These are phyloP conservation scores for Oryzias melastigma DNA, from an alignment of 2,113 vertebrate genomes.

Conservation along the genomic window DNA sequence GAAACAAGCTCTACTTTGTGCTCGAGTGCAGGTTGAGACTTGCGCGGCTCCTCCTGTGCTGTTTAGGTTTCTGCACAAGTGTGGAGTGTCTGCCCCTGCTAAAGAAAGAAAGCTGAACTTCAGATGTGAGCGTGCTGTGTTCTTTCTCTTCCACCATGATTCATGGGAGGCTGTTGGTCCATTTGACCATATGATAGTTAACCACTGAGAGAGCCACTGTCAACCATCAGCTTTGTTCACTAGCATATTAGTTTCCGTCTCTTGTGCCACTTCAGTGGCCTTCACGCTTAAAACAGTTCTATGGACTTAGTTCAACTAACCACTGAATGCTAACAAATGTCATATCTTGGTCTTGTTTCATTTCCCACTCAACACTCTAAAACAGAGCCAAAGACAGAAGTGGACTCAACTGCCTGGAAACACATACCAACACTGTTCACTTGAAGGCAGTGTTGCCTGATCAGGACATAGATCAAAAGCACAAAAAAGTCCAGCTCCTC, in stretches of 20 bases:
- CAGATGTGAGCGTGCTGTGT: constrained; percentile 10
- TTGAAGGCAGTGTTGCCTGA: too few species aligned
- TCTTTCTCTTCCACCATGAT: constrained; percentile 18
- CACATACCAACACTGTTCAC: too few species aligned
- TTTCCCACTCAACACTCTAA: too few species aligned
- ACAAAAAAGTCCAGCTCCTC: too few species aligned
- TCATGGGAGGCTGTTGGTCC: neutral
- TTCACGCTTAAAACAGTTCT: neutral
- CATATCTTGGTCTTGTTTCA: too few species aligned
- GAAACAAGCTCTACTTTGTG: constrained; percentile 15
- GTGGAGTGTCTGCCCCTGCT: neutral
- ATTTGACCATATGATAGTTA: constrained; percentile 16
- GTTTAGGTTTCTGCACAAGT: neutral
- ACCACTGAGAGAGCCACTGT: neutral
- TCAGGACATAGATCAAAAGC: too few species aligned
- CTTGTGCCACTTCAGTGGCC: neutral
- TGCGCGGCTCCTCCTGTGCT: constrained; percentile 6
- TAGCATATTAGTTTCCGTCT: neutral
- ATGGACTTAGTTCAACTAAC: too few species aligned
- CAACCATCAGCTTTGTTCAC: neutral
- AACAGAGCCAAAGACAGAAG: too few species aligned
- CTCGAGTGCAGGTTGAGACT: constrained; percentile 35
- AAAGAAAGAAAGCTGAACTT: too few species aligned
- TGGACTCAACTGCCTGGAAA: too few species aligned
- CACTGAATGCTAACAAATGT: too few species aligned